A percentile compares a stretch with the other conserved stretches of the same genome.
Evolutionary conservation across 2,888 invertebrate genomes (phyloP).

Genomic region (Gari tellinella): DNA sequence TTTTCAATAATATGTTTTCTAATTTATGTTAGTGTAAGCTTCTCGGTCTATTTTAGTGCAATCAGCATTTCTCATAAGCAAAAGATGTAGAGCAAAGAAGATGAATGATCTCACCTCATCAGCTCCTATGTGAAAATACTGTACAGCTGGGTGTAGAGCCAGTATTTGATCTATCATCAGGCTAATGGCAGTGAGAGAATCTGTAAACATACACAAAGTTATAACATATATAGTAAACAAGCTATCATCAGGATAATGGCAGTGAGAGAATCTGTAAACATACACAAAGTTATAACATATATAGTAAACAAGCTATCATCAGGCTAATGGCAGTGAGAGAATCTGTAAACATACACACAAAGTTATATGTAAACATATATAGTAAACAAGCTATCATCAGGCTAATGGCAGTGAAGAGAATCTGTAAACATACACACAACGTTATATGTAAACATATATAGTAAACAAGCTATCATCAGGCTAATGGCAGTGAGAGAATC

Average conservation of each 20-base stretch:
- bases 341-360: no score
- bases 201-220: constrained; percentile 56
- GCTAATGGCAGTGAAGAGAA: constrained; percentile 86
- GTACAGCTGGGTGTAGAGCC: constrained; percentile 87
- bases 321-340: no score
- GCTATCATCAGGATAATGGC: constrained; percentile 89
- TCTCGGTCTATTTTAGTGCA: no score
- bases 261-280: constrained; percentile 31
- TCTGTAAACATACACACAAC: constrained; percentile 69
- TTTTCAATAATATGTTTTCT: no score
- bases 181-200: constrained; percentile 86
- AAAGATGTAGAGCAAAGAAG: no score
- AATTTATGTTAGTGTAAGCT: no score
- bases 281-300: no score
- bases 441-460: no score
- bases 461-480: constrained; percentile 90
- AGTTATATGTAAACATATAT: no score
- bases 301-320: no score
- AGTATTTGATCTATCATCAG: constrained; percentile 90
- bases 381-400: constrained; percentile 90
- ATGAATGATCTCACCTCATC: constrained; percentile 88
- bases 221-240: constrained; percentile 89
- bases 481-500: constrained; percentile 85
- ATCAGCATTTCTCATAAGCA: no score
- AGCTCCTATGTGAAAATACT: constrained; percentile 91